Base-by-base conservation (phyloP, 35 echinoderm and acorn worm genomes). In the Lytechinus pictus region DNA sequence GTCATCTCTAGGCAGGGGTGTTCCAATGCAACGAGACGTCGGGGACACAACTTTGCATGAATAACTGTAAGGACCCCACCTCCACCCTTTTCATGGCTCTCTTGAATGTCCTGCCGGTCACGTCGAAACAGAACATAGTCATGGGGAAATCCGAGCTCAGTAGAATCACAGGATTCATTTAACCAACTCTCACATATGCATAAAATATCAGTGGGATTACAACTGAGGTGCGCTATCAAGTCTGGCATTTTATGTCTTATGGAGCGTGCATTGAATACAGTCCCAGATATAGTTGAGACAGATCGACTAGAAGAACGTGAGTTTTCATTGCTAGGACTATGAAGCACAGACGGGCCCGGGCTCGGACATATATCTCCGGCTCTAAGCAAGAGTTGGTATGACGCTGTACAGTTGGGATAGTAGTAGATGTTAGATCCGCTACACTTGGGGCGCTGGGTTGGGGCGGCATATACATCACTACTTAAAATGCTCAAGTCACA, bases 1-100 rank as follows among this genome's bases (percentile, higher is more conserved):
- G 89, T 92, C 89, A 92, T 92, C 52, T 92, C 89, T 16, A 92
- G 27, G 89, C 44, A 28, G 27, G 89, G 89, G 89, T 92, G 89
- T 92, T 92, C 89, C 89, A 92, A 92, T 54, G 52, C 52, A 54
- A 10, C 52, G 28, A 92, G 89, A 51, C 27, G 89, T 16, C 89
- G 27, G 16, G 89, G 89, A 53, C 89, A 6, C 28, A 92, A 51
- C 52, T 16, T 92, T 29, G 89, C 89, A 92, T 92, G 19, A 92
- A 92, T 51, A 92, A 51, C 89, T 19, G 89, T 92, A 16, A 92
- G 52, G 52, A 92, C 89, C 4, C 89, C 89, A 52, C 89, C 89
- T 52, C 89, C 89, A 92, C 89, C 52, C 52, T 51, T 92, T 16
- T 92, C 89, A n/a, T n/a, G n/a, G n/a, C n/a, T n/a, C n/a, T n/a